Percentiles rank a stretch among this genome's conserved stretches.
These are phyloP conservation scores for Cavia porcellus DNA, from an alignment of 2,113 vertebrate genomes.

Conservation along the genomic window DNA sequence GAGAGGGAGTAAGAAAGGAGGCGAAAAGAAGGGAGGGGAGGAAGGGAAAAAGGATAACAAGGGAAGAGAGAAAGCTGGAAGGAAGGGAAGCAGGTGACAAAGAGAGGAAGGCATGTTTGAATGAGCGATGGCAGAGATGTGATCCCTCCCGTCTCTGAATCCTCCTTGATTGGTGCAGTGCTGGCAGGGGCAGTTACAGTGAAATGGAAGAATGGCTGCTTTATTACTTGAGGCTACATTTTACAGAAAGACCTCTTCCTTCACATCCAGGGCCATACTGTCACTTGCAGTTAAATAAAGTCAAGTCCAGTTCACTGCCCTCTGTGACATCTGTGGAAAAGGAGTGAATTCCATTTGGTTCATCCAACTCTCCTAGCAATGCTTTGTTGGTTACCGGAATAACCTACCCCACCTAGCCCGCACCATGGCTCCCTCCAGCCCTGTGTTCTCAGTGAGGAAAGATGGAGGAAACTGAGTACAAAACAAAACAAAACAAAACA, in stretches of 20 bases:
- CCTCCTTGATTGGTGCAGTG: not conserved
- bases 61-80: not conserved
- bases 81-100: not conserved
- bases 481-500: too few species aligned
- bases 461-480: not conserved
- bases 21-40: not conserved
- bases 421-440: too few species aligned
- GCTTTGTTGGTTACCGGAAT: not conserved
- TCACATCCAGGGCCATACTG: not conserved
- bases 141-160: not conserved
- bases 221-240: not conserved
- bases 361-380: not conserved
- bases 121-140: not conserved
- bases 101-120: not conserved
- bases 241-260: not conserved
- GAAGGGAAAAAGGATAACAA: rapidly evolving
- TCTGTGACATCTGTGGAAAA: not conserved
- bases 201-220: not conserved
- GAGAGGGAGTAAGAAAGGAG: not conserved
- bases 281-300: not conserved
- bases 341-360: not conserved
- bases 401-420: rapidly evolving
- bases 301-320: not conserved
- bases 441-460: not conserved
- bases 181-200: not conserved